Base-by-base conservation (phyloP, 1,140 invertebrate genomes). In the Thaumatotibia leucotreta region DNA sequence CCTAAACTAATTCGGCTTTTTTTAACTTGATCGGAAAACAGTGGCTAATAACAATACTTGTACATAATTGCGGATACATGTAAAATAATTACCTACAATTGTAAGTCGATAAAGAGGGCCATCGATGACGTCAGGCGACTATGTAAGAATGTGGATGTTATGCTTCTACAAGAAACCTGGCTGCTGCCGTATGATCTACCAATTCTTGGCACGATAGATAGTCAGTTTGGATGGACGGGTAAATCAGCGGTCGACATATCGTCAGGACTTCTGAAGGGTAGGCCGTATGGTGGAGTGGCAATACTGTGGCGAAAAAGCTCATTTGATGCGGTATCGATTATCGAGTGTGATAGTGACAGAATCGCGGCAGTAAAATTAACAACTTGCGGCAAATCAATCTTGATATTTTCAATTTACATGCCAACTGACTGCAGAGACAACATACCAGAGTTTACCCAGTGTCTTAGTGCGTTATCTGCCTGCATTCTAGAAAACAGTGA, bases 401-500 rank as follows among this genome's bases (percentile, higher is more conserved):
- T 39, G 2, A n/a, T 39, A 2, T 4, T 39, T 10, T 4, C 4
- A 1, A n/a, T 39, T 4, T 39, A 39, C 33, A 39, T 39, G 33
- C 33, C 33, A 2, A 10, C 9, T 39, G 9, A 39, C 9, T 4
- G 1, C 2, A 2, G 9, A 3, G 33, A 39, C 10, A 39, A 39
- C 14, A 2, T 39, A 2, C 10, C 2, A 11, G 9, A 4, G 2
- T 39, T 39, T 10, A 39, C 33, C 9, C 3, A 39, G 9, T 39
- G 33, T 10, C 10, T 39, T 4, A n/a, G 33, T 39, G 33, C 3
- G 2, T 11, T 39, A 2, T 1, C 2, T 39, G 10, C 33, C 1
- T 39, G 2, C 33, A 66, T 69, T 14, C 20, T 69, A 22, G 68
- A 61, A 1, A 64, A 69, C 23, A 29, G 61, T n/a, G n/a, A n/a